Base-by-base conservation (phyloP, 37 sponge, comb jelly and placozoan genomes). In the Oscarella lobularis region DNA sequence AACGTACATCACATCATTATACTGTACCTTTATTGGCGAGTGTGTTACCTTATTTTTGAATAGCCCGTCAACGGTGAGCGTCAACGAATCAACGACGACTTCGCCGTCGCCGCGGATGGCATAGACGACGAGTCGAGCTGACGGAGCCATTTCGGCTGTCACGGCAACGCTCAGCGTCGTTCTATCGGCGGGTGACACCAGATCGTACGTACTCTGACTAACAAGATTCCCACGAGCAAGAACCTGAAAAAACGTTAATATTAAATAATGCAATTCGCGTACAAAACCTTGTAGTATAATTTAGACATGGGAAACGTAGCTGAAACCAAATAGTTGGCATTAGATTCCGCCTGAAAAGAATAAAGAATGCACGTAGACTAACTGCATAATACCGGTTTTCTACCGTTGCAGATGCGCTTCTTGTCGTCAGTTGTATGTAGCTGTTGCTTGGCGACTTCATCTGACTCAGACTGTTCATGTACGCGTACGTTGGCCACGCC, bases 121-220 rank as follows among this genome's bases (percentile, higher is more conserved):
- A 35, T 74, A 74, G 75, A 66, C 75, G 9, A 74, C 30, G 4
- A 74, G 9, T 66, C 29, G 9, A 35, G 75, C 75, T 5, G 41
- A 67, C 9, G 75, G 75, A 66, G 55, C 75, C 75, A 74, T 74
- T 74, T n/a, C 66, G 9, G 9, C 66, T 6, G 75, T 74, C 4
- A 74, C 75, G 31, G 31, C 31, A 35, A 68, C 6, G 31, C 31
- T 20, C 5, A 68, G 31, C 6, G 31, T 29, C 9, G 60, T 48
- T 9, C 20, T 48, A 48, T 9, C 20, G 20, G 60, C 60, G 20
- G 60, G 20, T 9, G 14, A 27, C 14, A 27, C 60, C 60, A 48
- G 20, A 9, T 48, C 14, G 14, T 48, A 20, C 73, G 27, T 27
- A 20, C 27, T 70, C 29, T 70, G 37, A 9, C 14, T 29, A 70